phyloP scores from a whole-genome alignment of 2,113 vertebrate genomes.

The Halcyon senegalensis region DNA sequence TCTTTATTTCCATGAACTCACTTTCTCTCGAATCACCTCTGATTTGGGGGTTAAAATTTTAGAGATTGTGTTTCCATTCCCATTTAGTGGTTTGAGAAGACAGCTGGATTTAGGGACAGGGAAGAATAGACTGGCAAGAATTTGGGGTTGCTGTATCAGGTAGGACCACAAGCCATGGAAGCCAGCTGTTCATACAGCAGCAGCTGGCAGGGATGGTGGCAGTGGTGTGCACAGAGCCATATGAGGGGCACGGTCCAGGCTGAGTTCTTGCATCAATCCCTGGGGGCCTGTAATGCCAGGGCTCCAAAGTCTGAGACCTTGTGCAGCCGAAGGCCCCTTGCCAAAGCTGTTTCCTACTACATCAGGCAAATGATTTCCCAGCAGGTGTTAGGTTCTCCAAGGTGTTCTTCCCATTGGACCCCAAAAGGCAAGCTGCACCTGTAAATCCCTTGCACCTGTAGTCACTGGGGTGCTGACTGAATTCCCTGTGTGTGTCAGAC shows the following conservation, averaged over 20 bases:
- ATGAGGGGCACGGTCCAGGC: background rate
- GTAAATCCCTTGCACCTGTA: background rate
- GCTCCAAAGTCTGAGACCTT: background rate
- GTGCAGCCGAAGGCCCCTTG: background rate
- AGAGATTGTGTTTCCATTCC: background rate
- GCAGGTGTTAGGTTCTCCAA: background rate
- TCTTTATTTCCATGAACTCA: background rate
- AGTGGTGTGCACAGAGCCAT: background rate
- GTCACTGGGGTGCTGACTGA: background rate
- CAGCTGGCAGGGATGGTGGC: background rate
- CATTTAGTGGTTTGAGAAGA: background rate
- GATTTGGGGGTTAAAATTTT: background rate
- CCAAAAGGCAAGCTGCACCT: background rate
- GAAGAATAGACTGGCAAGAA: background rate
- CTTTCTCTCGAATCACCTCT: background rate
- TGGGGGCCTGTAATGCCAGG: background rate
- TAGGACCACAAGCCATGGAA: background rate
- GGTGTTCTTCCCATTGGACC: background rate
- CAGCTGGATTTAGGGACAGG: background rate
- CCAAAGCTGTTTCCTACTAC: background rate
- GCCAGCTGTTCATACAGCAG: background rate
- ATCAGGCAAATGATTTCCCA: background rate
- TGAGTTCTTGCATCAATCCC: background rate
- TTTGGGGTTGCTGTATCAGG: background rate
- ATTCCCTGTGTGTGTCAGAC: background rate